These are phyloP conservation scores for Pedicia rivosa DNA, from an alignment of 2,888 invertebrate genomes.

Conservation along the genomic window DNA sequence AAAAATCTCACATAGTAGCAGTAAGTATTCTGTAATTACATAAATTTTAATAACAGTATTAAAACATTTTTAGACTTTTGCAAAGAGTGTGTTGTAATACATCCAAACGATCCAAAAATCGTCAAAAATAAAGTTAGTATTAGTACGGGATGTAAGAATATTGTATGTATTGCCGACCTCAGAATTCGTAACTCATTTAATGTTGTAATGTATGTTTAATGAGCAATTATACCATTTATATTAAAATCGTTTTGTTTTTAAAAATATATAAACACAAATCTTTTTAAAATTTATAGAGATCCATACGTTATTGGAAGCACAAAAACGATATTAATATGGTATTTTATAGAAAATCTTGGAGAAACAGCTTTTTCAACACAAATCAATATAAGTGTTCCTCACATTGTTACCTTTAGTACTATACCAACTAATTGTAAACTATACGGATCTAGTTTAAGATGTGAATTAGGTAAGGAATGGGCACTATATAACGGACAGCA, in stretches of 20 bases:
- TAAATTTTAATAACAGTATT: no score
- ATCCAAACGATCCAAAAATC: constrained; percentile 8
- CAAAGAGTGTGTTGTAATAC: constrained; percentile 9
- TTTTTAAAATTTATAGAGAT: constrained; percentile 2
- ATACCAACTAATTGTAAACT: constrained; percentile 9
- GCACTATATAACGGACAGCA: constrained; percentile 1
- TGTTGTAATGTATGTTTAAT: background rate
- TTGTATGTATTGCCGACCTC: constrained; percentile 10
- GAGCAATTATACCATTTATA: no score
- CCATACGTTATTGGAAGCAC: constrained; percentile 9
- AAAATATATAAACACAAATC: no score
- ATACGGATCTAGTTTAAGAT: background rate
- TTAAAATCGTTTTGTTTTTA: no score
- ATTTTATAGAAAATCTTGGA: constrained; percentile 18
- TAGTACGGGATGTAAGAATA: constrained; percentile 9
- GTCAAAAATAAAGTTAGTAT: constrained; percentile 9
- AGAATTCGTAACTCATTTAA: background rate
- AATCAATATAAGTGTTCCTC: constrained; percentile 3
- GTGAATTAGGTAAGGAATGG: constrained; percentile 6
- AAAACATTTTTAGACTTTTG: no score
- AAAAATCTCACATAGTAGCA: no score
- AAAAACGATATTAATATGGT: constrained; percentile 7
- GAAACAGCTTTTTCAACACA: constrained; percentile 25
- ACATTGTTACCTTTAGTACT: no score
- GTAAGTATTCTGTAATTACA: no score